These are phyloP conservation scores for Drepana falcataria DNA, from an alignment of 2,888 invertebrate species.

Conservation along the genomic window DNA sequence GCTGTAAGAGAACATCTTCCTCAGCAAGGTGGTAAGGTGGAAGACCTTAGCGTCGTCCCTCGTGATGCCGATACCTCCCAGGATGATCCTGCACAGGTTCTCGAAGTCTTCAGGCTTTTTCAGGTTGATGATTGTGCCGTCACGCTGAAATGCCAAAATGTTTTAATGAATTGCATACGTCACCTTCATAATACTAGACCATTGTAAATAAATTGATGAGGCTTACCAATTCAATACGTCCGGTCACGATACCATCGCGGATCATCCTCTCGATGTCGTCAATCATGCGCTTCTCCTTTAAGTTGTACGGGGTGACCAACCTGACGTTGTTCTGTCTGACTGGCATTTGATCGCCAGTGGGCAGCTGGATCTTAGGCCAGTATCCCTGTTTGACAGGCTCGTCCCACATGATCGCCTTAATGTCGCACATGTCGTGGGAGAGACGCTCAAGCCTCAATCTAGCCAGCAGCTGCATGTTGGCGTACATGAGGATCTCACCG, in stretches of 20 bases:
- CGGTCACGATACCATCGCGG: conserved; percentile 64
- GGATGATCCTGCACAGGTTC: conserved; percentile 81
- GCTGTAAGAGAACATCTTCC: conserved; percentile 53
- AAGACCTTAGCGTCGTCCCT: conserved; percentile 79
- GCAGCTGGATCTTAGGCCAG: conserved; percentile 78
- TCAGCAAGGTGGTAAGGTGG: conserved; percentile 54
- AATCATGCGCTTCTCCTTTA: conserved; percentile 41
- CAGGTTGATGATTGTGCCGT: conserved; percentile 79
- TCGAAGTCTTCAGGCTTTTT: conserved; percentile 83
- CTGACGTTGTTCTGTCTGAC: conserved; percentile 66
- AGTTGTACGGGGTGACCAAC: conserved; percentile 43
- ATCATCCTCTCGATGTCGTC: conserved; percentile 73
- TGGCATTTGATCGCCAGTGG: conserved; percentile 78
- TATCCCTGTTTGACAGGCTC: conserved; percentile 68
- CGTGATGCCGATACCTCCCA: conserved; percentile 77
- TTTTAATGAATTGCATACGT: neutral
- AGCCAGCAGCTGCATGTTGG: conserved; percentile 81
- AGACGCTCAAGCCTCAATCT: conserved; percentile 74
- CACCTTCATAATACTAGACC: neutral
- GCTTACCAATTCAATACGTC: conserved; percentile 52
- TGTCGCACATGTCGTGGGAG: conserved; percentile 66
- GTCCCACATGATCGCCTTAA: conserved; percentile 68
- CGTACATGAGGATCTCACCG: conserved; percentile 80
- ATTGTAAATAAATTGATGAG: too few relatives aligned
- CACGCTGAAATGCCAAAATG: conserved; percentile 47